Evolutionary conservation across 1,140 invertebrate genomes (phyloP), one percentile per base, ranked within the genome.

Genomic region (Cepaea nemoralis): DNA sequence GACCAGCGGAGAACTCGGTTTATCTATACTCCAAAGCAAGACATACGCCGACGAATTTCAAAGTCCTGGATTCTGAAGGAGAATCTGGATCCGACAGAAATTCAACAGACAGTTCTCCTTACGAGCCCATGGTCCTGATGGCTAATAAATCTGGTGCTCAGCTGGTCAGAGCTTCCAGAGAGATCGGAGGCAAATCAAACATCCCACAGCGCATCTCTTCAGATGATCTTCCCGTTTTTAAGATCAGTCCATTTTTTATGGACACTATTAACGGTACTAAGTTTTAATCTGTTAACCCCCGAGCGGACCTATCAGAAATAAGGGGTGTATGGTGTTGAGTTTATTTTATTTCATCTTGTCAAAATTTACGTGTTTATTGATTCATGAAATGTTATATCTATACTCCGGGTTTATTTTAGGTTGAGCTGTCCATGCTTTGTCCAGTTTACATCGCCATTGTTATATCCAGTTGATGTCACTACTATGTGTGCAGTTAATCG

Each of bases 81-180:
- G 71, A 74, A 33, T 45, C 71, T 39, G 69, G 12, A n/a, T 70
- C 69, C 8, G 42, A 42, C 71, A 74, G 27, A 33, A 74, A 2
- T 19, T 74, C 71, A 3, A 27, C 39, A 33, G 71, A 35, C 8
- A 74, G 6, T 27, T 39, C 45, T 19, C 33, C 59, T 19, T 79
- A 79, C 40, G 77, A 69, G 31, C 77, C 77, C 8, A 79, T 79
- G 77, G 59, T 67, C 16, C 0, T 77, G 3, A 35, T 33, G 33
- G 31, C 12, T 8, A 19, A 27, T 24, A 10, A 27, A 2, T 75
- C 73, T 27, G 73, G 40, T 2, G 16, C n/a, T 0, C 35, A 71
- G n/a, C 40, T 71, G 5, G 69, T 71, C 24, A 40, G 12, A 24
- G 35, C 69, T 10, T 40, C 35, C 5, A 71, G 27, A 40, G 69